Evolutionary conservation across 2,888 invertebrate genomes (phyloP), one percentile per base, ranked within the genome.

Genomic region (Torymus tubicola): DNA sequence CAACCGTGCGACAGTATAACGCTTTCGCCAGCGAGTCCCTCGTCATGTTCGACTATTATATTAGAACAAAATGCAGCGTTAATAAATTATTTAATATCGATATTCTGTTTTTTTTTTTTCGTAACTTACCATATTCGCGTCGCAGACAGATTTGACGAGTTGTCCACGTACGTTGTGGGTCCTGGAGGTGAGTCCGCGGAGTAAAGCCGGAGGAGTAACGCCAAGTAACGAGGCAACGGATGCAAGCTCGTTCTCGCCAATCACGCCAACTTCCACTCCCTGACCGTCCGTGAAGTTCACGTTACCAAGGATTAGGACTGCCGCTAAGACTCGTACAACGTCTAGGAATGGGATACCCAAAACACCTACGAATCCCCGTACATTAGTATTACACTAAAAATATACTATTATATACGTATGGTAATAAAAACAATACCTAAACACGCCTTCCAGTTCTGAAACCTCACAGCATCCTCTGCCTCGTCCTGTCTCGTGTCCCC

Each of bases 281-380:
- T 94, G 94, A 2, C 95, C 95, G 90, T 97, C 97, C 71, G 95
- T 93, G 91, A 98, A 98, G 89, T 95, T 95, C 84, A 98, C 96
- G 92, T 98, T 98, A 80, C 98, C 98, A 81, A 98, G 93, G 81
- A 98, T 93, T 84, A 98, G 92, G 75, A 98, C 96, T 3, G 98
- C 97, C 14, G 97, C 96, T 85, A 98, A 91, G 21, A 98, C 97
- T 85, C 98, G 93, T 76, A 98, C 96, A 67, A 98, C 97, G 91
- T 98, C 98, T 90, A 97, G 91, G 91, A 98, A 98, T 0, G 98
- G 98, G 86, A 98, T 98, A 57, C 98, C 98, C 74, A 98, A 93
- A 71, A 97, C 96, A 76, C 96, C 92, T 92, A 84, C 13, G 31
- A 16, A 71, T 21, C n/a, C 31, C 2, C 13, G 60, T 21, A 57